Evolutionary conservation across 2,888 invertebrate genomes (phyloP), one percentile per base, ranked within the genome.

Genomic region (Lathronympha strigana): DNA sequence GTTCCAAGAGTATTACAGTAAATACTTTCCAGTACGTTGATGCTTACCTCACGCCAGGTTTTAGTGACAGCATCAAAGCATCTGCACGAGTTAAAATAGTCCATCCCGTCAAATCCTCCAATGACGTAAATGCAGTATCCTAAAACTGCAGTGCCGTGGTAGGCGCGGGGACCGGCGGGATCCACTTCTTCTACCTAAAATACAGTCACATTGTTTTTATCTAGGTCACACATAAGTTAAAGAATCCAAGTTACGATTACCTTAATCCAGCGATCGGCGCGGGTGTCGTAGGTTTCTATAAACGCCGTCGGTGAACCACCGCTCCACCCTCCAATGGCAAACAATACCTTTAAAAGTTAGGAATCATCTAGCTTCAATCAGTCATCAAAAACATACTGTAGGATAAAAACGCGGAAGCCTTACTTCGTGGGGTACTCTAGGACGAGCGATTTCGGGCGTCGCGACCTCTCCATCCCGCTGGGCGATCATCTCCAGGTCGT

Each of bases 101-200:
- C 95, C 88, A 94, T 93, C n/a, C 98, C 98, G 78, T 98, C 97
- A 79, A 98, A 98, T 4, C 98, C 98, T 0, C 98, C 98, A 71
- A 98, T 96, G 4, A 97, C 95, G 85, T 96, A 98, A 70, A 98
- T 97, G 76, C 95, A 95, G 73, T 94, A 94, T 0, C 96, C 97
- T 0, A 98, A 93, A 0, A 98, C 97, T 0, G 97, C 97, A 0
- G 97, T 96, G n/a, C 98, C 98, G 79, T 98, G 98, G 83, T 98
- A 98, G 0, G 98, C 98, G 60, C 98, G 93, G 0, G 98, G 96
- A 23, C 97, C 97, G 11, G 94, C 94, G 2, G 96, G 95, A 84
- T 97, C 97, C 49, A 96, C 95, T 77, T 97, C 95, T 71, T 94
- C 93, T 9, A 96, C 94, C 93, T 94, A 72, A 23, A 57, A 63